Evolutionary conservation across 2,888 invertebrate species (phyloP).

Genomic region (Nezara viridula): DNA sequence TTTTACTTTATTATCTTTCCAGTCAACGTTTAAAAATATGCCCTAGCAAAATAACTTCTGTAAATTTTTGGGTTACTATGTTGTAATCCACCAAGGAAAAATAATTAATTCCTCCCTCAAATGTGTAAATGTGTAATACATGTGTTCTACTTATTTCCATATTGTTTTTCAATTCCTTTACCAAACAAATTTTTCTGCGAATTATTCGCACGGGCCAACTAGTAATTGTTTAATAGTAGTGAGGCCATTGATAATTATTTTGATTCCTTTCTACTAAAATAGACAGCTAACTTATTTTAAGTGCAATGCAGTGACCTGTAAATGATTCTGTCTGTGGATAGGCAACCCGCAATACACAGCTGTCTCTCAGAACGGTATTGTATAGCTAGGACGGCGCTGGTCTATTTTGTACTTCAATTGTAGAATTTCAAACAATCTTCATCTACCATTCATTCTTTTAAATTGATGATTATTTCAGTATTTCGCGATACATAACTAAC

Average conservation of each 20-base stretch:
- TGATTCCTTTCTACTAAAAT: background rate
- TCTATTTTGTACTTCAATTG: background rate
- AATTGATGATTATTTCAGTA: background rate
- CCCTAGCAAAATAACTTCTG: too few relatives aligned
- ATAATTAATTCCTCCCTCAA: too few relatives aligned
- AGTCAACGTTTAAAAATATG: too few relatives aligned
- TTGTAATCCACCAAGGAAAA: too few relatives aligned
- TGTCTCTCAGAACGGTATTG: constrained; percentile 21
- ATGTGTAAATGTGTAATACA: too few relatives aligned
- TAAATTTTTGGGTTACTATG: too few relatives aligned
- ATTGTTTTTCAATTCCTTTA: too few relatives aligned
- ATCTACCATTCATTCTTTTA: background rate
- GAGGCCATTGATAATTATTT: background rate
- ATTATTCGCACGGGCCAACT: too few relatives aligned
- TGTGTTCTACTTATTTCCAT: too few relatives aligned
- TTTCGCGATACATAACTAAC: background rate
- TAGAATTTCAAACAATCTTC: background rate
- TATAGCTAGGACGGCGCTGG: background rate
- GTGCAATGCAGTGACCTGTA: background rate
- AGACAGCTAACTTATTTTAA: background rate
- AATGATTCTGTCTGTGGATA: background rate
- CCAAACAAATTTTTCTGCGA: too few relatives aligned
- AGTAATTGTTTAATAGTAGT: background rate
- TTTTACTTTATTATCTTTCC: too few relatives aligned
- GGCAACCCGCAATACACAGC: constrained; percentile 18